Evolutionary conservation across 1,140 invertebrate genomes (phyloP).

Genomic region (Sminthurides bifidus): DNA sequence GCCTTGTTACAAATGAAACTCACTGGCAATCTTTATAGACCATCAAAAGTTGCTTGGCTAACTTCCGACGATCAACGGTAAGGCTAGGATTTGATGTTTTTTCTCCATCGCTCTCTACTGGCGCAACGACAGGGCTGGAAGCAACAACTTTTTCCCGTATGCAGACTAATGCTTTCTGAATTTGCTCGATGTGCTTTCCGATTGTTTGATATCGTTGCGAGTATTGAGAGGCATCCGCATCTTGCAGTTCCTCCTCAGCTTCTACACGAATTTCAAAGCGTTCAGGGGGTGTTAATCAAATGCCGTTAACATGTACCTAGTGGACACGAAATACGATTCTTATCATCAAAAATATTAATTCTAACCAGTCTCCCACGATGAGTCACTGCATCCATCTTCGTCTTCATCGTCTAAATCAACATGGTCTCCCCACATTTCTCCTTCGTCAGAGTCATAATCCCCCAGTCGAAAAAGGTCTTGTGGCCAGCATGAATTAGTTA

Average conservation of each 20-base stretch:
- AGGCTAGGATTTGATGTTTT: background rate
- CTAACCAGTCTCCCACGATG: conserved; percentile 62
- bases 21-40: conserved; percentile 73
- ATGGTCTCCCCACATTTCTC: conserved; percentile 53
- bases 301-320: too few relatives aligned
- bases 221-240: conserved; percentile 1
- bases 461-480: conserved; percentile 67
- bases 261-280: conserved; percentile 14
- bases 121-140: conserved; percentile 10
- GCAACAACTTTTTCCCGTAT: conserved; percentile 19
- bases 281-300: too few relatives aligned
- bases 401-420: conserved; percentile 7
- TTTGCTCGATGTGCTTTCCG: conserved; percentile 24
- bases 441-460: conserved; percentile 65
- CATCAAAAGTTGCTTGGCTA: conserved; percentile 63
- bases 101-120: background rate
- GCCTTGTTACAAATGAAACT: conserved; percentile 11
- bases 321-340: too few relatives aligned
- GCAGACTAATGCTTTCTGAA: conserved; percentile 22
- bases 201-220: conserved; percentile 12
- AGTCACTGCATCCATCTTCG: conserved; percentile 35
- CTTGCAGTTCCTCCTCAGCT: conserved; percentile 26
- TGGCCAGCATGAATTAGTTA: conserved; percentile 76
- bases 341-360: background rate
- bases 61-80: conserved; percentile 40